Percentiles rank a stretch among this genome's conserved stretches.
phyloP scores from a whole-genome alignment of 2,888 invertebrate species.

The Trichacis sp. region DNA sequence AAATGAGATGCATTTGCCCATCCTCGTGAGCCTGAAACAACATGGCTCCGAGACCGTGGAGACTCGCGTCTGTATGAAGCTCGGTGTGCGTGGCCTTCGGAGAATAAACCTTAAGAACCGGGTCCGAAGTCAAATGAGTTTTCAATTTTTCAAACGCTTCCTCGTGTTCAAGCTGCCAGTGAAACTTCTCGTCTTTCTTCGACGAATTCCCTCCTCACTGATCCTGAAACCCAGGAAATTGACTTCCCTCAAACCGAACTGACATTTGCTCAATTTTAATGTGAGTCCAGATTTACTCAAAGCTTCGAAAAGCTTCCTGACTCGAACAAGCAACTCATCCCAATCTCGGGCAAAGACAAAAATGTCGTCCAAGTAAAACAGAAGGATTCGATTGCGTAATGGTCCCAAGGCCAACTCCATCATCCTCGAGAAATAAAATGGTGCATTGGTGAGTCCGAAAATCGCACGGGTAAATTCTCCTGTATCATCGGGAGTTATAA shows the following conservation, averaged over 20 bases:
- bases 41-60: background rate
- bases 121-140: background rate
- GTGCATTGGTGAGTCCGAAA: conserved; percentile 52
- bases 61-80: background rate
- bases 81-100: background rate
- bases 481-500: no score
- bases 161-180: background rate
- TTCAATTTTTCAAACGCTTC: background rate
- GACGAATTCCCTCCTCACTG: no score
- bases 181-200: background rate
- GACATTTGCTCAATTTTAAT: conserved; percentile 7
- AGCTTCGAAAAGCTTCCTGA: conserved; percentile 7
- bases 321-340: background rate
- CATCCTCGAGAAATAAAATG: conserved; percentile 51
- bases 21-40: background rate
- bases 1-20: background rate
- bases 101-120: background rate
- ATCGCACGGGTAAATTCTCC: no score
- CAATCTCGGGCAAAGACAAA: conserved; percentile 20
- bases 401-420: no score
- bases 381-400: no score
- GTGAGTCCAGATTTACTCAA: conserved; percentile 8
- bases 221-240: background rate
- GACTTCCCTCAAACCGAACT: no score
- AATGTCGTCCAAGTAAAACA: conserved; percentile 28